These are phyloP conservation scores for Microplitis manilae DNA, from an alignment of 2,888 invertebrate genomes.

Conservation along the genomic window DNA sequence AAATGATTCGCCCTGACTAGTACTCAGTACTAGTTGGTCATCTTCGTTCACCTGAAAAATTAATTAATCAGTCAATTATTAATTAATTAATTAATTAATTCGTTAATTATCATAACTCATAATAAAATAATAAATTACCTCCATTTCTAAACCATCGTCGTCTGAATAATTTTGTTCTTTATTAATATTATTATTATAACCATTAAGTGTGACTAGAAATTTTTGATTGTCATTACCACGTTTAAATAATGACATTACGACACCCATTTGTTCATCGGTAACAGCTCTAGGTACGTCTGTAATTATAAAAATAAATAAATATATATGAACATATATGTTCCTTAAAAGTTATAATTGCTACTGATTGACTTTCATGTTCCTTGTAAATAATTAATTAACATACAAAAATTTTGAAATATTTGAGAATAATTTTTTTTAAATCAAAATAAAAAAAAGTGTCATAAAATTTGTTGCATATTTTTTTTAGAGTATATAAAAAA, in stretches of 20 bases:
- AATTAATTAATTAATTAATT: not conserved
- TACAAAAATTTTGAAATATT: no score
- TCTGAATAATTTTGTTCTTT: conserved; percentile 60
- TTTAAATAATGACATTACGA: conserved; percentile 68
- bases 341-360: no score
- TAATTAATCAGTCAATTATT: not conserved
- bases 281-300: conserved; percentile 59
- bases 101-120: no score
- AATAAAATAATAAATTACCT: conserved; percentile 53
- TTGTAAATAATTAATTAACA: no score
- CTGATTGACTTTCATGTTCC: no score
- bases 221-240: conserved; percentile 67
- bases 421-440: not conserved
- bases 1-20: conserved; percentile 55
- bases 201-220: conserved; percentile 68
- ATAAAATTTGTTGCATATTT: no score
- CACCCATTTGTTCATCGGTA: conserved; percentile 65
- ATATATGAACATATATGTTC: not conserved
- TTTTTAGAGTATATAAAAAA: no score
- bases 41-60: conserved; percentile 62
- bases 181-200: conserved; percentile 65
- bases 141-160: conserved; percentile 64
- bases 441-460: not conserved
- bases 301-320: conserved; percentile 36
- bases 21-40: conserved; percentile 60